Base-by-base conservation (phyloP, 2,888 invertebrate genomes). In the Leucophenga maculata region DNA sequence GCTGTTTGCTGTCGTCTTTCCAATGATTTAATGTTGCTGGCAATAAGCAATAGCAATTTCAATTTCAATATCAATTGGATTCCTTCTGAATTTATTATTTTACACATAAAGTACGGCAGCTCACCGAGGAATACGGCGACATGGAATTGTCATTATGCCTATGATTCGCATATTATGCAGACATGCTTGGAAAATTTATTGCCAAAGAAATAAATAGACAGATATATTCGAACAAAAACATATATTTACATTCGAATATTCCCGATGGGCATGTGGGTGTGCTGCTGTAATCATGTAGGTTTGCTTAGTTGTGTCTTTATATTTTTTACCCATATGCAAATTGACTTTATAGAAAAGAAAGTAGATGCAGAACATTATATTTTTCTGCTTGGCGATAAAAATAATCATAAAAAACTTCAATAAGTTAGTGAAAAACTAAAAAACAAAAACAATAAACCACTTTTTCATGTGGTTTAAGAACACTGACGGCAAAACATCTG, bases 21-120 rank as follows among this genome's bases (percentile, higher is more conserved):
- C 57, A 65, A 72, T 67, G 59, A 57, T 55, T 69, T 64, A 55
- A 52, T 69, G 57, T 46, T 46, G 46, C 55, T 65, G 65, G 59
- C 57, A 26, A 50, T 65, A 48, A n/a, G 18, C 32, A 71, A 75
- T 72, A 72, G 67, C 65, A 50, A 70, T 68, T 62, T 69, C 69
- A 55, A 67, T 74, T 75, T 69, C 65, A 50, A 70, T 68, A 64
- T 69, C 69, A 55, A 67, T 74, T 55, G 60, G 62, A 69, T 65
- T 67, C 62, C 44, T 39, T 74, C 69, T 69, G 22, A 67, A 70
- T 75, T 75, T 72, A 75, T 72, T 70, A 39, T 39, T 39, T 72
- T 44, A 62, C 50, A 26, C 16, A 6, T 18, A 22, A 54, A 18
- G 39, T 39, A 18, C 16, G 16, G 16, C 20, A 18, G 22, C 48